Base-by-base conservation (phyloP, 2,797 vertebrate genomes). In the Graptemys geographica region DNA sequence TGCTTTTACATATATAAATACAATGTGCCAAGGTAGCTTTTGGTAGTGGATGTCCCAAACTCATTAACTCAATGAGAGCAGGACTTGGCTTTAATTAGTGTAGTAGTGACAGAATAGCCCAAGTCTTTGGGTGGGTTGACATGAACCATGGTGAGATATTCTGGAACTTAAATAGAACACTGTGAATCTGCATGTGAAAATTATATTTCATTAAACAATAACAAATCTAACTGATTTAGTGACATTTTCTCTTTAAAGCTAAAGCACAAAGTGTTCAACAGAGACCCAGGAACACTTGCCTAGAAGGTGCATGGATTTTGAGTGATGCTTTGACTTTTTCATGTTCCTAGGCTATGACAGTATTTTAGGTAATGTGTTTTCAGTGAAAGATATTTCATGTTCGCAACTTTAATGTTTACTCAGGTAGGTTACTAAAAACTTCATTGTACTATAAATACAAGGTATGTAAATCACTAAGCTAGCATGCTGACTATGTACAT, bases 401-500 rank as follows among this genome's bases (percentile, higher is more conserved):
- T 90, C 93, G 79, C 83, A 56, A 28, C 44, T 37, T 92, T 93
- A 76, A 51, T 93, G 51, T 86, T 97, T 93, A 6, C 90, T 16
- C 33, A 74, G 83, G 81, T 74, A 96, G 86, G 83, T 91, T 83
- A 59, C 57, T 91, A 93, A 91, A 89, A 96, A 52, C 92, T 90
- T 94, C 79, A 2, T 91, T 94, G 95, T 96, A 59, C 93, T 94
- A 86, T 96, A 95, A 87, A 92, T 97, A 78, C 41, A 15, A 83
- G 88, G 94, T 93, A 41, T 97, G 97, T 98, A 97, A 98, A 97
- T 98, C 96, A 97, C 53, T 0, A 3, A 4, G 87, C 94, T 81
- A 59, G 92, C 86, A 76, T 97, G 96, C 98, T 97, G 95, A 96
- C 94, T 92, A 6, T 84, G 16, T 87, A 79, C 89, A 94, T 96